These are phyloP conservation scores for Tokudaia muenninki DNA, from an alignment of 2,797 vertebrate species.

Conservation along the genomic window DNA sequence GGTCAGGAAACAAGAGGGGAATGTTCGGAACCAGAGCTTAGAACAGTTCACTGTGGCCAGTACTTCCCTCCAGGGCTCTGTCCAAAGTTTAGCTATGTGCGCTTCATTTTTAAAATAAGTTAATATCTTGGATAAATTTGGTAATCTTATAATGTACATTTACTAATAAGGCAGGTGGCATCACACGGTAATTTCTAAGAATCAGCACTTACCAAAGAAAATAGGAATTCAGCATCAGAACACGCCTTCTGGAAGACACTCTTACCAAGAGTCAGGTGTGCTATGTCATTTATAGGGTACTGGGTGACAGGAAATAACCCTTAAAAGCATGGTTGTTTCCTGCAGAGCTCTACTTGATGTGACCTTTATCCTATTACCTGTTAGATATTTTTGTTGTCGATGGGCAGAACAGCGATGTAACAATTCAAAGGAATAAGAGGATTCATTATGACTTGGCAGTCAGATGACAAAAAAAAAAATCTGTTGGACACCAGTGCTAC, in stretches of 20 bases:
- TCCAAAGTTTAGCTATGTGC: background rate
- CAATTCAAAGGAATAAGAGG: background rate
- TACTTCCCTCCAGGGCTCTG: background rate
- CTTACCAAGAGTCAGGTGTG: background rate
- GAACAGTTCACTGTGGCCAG: background rate
- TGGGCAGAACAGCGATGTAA: slow-evolving; percentile 9
- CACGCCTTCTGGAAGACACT: slow-evolving; percentile 11
- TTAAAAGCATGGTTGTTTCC: background rate
- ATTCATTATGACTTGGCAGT: slow-evolving; percentile 16
- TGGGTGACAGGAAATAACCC: background rate
- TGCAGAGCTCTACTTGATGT: background rate
- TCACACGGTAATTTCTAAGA: slow-evolving; percentile 19
- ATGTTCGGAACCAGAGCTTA: background rate
- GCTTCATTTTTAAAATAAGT: slow-evolving; percentile 60
- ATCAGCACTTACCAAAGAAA: background rate
- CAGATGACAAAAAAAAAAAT: background rate
- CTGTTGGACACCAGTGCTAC: background rate
- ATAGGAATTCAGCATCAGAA: slow-evolving; percentile 14
- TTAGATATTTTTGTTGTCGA: background rate
- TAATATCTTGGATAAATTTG: background rate
- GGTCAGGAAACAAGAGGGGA: no score
- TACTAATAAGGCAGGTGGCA: slow-evolving; percentile 8
- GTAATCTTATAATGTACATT: background rate
- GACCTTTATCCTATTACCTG: background rate
- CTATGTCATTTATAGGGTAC: background rate